These are phyloP conservation scores for Asarcornis scutulata DNA, from an alignment of 2,113 vertebrate genomes.

Conservation along the genomic window DNA sequence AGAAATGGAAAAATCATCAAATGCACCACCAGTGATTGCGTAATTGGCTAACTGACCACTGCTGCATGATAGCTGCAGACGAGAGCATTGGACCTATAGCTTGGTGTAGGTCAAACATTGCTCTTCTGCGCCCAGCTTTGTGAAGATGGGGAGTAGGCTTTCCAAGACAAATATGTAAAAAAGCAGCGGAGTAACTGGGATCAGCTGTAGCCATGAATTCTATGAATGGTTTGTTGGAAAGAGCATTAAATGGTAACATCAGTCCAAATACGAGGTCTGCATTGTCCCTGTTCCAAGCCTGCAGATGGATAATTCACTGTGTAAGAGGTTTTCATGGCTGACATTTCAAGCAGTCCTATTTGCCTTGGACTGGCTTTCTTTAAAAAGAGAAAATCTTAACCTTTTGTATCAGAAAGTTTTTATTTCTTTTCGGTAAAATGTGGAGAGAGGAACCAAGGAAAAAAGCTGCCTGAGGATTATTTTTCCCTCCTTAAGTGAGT, in stretches of 20 bases:
- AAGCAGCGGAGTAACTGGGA: not conserved
- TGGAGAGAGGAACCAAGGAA: not conserved
- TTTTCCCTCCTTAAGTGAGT: not conserved
- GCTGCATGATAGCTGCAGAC: not conserved
- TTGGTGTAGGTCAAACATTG: not conserved
- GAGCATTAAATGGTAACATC: slow-evolving; percentile 49
- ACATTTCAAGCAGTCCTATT: slow-evolving; percentile 43
- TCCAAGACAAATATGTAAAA: slow-evolving; percentile 50
- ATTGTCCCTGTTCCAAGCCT: slow-evolving; percentile 58
- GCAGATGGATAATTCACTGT: slow-evolving; percentile 62
- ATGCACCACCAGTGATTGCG: not conserved
- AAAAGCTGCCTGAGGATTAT: not conserved
- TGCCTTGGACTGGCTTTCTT: slow-evolving; percentile 41
- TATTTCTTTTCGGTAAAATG: not conserved
- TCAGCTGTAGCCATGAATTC: slow-evolving; percentile 50
- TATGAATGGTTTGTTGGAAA: slow-evolving; percentile 73
- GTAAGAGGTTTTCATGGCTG: slow-evolving; percentile 53
- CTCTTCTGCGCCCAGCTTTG: not conserved
- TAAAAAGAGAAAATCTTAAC: not conserved
- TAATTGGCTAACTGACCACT: not conserved
- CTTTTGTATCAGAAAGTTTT: not conserved
- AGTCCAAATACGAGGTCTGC: slow-evolving; percentile 45
- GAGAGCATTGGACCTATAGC: not conserved
- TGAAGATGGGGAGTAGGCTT: slow-evolving; percentile 23
- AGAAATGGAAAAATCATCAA: slow-evolving; percentile 4